Evolutionary conservation across 2,888 invertebrate genomes (phyloP), one percentile per base, ranked within the genome.

Genomic region (Hyppa rectilinea): DNA sequence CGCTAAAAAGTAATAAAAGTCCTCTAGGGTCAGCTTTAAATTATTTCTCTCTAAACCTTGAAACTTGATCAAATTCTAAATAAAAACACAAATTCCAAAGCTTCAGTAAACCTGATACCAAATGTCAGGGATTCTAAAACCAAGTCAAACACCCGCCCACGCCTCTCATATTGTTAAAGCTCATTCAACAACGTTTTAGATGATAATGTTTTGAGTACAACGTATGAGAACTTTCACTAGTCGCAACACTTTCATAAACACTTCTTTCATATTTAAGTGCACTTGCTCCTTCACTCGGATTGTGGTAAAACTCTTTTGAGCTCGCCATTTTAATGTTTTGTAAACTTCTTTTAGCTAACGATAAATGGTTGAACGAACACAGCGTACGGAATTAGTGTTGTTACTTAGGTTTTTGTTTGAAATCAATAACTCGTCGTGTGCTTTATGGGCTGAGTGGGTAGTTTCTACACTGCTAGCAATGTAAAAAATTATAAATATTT

Each of bases 221-320:
- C 80, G 60, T 67, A 73, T 75, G 81, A 62, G 63, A 72, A 63
- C 61, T 67, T 64, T 85, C 77, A 85, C 55, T 75, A 67, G 70
- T 67, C 77, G 53, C 83, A 69, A 70, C 79, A 82, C 58, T 80
- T 78, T 79, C 38, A 79, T 68, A 82, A 71, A 78, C 73, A 82
- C 50, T 72, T 80, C 67, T 82, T 84, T 85, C 52, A 69, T 75
- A 69, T 77, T 66, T 71, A 77, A 80, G 81, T 85, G 85, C 83
- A 80, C 71, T 80, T 63, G 62, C 55, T 70, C 67, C 61, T 82
- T 67, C 63, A 49, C 55, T 23, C 56, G 40, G 17, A 66, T 45
- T 56, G 38, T 56, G 34, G 52, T 49, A 71, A 71, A 82, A 80
- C 45, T 53, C 62, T 53, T 74, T 70, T 53, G 47, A 62, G 62